Evolutionary conservation across 1,140 invertebrate species (phyloP).

Genomic region (Drosophila pruinosa): DNA sequence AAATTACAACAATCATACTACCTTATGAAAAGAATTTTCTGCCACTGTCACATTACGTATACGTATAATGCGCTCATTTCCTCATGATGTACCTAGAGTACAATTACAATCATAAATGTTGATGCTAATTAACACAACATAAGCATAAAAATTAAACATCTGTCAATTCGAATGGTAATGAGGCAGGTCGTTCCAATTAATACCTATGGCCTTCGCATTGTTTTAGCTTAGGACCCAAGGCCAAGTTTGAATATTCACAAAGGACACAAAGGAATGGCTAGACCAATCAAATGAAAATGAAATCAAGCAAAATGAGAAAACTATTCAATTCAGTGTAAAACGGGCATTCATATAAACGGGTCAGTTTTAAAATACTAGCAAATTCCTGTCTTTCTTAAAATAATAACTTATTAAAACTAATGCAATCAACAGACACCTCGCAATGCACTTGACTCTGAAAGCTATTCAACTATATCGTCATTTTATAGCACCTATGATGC

Average conservation of each 20-base stretch:
- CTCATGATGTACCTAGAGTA: not conserved
- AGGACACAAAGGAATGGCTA: not conserved
- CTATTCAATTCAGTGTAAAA: too few species aligned
- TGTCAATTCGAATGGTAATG: constrained; percentile 18
- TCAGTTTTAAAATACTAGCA: too few species aligned
- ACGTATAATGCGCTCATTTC: constrained; percentile 29
- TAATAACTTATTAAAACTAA: too few species aligned
- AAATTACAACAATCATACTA: constrained; percentile 61
- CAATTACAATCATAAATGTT: constrained; percentile 35
- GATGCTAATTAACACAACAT: constrained; percentile 65
- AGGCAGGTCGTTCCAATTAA: constrained; percentile 53
- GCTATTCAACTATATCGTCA: not conserved
- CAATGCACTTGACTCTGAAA: not conserved
- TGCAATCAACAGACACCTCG: not conserved
- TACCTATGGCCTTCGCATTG: constrained; percentile 50
- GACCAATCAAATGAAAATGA: constrained; percentile 3
- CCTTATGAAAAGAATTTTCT: constrained; percentile 1
- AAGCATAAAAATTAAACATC: constrained; percentile 56
- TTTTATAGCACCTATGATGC: not conserved
- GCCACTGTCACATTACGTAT: constrained; percentile 42
- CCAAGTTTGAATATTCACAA: constrained; percentile 28
- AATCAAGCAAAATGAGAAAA: not conserved
- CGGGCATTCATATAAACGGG: too few species aligned
- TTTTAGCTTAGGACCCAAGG: constrained; percentile 67
- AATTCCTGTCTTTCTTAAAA: too few species aligned